These are phyloP conservation scores for Trichosurus vulpecula DNA, from an alignment of 2,797 vertebrate species.

Conservation along the genomic window DNA sequence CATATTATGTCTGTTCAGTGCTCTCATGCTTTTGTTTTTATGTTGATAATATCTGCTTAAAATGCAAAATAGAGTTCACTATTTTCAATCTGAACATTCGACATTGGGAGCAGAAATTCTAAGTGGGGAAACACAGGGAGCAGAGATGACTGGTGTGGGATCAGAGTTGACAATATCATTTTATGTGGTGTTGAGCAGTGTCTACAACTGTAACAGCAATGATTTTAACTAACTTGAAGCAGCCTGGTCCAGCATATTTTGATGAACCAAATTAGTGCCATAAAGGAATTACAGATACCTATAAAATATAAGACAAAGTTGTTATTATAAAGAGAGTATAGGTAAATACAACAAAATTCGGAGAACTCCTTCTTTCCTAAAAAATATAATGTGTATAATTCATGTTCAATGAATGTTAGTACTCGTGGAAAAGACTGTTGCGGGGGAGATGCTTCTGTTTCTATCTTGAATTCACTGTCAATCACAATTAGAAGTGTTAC, in stretches of 20 bases:
- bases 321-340: constrained; percentile 39
- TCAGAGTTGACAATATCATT: not conserved
- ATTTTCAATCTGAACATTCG: not conserved
- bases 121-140: not conserved
- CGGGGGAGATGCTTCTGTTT: constrained; percentile 47
- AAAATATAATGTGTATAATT: constrained; percentile 67
- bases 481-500: constrained; percentile 61
- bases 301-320: not conserved
- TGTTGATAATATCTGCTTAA: not conserved
- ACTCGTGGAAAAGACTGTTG: constrained; percentile 60
- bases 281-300: not conserved
- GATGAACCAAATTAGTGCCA: not conserved
- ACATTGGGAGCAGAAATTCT: not conserved
- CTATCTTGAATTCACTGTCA: constrained; percentile 75
- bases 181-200: not conserved
- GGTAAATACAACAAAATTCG: constrained; percentile 70
- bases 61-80: not conserved
- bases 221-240: not conserved
- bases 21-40: constrained; percentile 3
- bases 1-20: not conserved
- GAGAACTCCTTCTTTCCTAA: constrained; percentile 57
- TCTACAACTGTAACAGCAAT: not conserved
- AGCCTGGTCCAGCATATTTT: not conserved
- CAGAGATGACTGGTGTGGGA: not conserved
- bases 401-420: constrained; percentile 67